Percentiles rank a stretch among this genome's conserved stretches.
Evolutionary conservation across 2,113 vertebrate genomes (phyloP).

Genomic region (Actenoides lindsayi): DNA sequence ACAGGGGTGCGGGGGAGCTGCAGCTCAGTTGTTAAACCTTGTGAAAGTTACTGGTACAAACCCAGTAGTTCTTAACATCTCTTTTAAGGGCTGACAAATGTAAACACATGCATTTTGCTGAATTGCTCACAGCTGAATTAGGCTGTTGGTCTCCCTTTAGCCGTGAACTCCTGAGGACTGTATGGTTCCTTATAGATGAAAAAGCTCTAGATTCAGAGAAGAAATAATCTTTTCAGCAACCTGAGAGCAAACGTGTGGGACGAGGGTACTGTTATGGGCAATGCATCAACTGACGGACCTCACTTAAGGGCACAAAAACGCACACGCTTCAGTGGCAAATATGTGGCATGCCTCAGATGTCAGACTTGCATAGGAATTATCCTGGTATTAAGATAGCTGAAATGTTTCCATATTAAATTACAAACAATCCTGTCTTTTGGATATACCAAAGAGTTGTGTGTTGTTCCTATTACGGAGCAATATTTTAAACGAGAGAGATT

Average conservation of each 20-base stretch:
- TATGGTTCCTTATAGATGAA: neutral
- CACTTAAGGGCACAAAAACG: neutral
- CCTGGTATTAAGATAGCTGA: constrained; percentile 44
- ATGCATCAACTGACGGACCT: neutral
- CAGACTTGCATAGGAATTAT: constrained; percentile 1
- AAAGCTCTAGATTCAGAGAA: neutral
- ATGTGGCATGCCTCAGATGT: constrained; percentile 4
- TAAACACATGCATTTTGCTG: neutral
- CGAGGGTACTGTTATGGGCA: neutral
- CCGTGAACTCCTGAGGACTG: neutral
- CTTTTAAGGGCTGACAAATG: neutral
- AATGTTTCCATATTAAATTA: constrained; percentile 56
- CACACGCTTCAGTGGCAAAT: neutral
- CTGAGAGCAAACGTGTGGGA: neutral
- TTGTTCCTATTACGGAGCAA: neutral
- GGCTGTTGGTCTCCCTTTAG: neutral
- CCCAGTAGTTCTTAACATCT: neutral
- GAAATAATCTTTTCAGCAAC: neutral
- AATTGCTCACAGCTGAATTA: neutral
- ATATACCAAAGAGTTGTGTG: neutral
- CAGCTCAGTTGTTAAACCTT: neutral
- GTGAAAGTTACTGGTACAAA: neutral
- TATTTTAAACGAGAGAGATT: neutral
- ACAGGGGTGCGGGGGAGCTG: neutral
- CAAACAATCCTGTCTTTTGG: constrained; percentile 16